phyloP scores from a whole-genome alignment of 30 jellyfish, hydroid and myxozoan species.

The Hydractinia echinata region DNA sequence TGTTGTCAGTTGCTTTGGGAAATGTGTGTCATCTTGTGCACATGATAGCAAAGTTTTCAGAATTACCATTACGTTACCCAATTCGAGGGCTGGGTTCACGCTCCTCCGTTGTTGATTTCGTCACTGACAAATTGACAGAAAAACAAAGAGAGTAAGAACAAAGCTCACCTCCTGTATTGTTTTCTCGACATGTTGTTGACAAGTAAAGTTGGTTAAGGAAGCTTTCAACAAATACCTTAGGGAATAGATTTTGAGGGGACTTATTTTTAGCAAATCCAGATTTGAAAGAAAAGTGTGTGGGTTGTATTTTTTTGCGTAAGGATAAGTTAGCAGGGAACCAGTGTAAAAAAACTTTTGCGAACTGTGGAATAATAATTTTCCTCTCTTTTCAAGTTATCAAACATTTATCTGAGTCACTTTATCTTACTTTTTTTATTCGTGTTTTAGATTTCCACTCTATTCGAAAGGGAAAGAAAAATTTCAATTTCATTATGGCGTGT shows the following conservation, averaged over 20 bases:
- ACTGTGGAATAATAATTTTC: too few relatives aligned
- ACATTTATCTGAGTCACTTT: not conserved
- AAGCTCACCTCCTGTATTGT: not conserved
- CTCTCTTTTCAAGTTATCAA: too few relatives aligned
- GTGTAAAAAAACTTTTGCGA: too few relatives aligned
- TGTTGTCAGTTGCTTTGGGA: slow-evolving; percentile 96
- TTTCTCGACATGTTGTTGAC: not conserved
- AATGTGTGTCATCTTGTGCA: slow-evolving; percentile 75
- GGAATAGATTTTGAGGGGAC: too few relatives aligned
- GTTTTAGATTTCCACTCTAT: slow-evolving; percentile 80
- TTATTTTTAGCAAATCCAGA: too few relatives aligned
- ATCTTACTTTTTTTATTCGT: not conserved
- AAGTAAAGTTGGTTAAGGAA: not conserved
- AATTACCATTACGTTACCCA: slow-evolving; percentile 86
- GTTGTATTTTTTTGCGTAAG: too few relatives aligned
- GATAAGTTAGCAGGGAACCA: too few relatives aligned
- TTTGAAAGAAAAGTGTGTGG: too few relatives aligned
- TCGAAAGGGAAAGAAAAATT: slow-evolving; percentile 86
- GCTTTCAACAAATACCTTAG: too few relatives aligned
- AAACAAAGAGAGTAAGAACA: slow-evolving; percentile 84
- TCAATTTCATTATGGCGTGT: slow-evolving; percentile 94
- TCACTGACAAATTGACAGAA: slow-evolving; percentile 80
- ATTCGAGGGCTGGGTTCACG: slow-evolving; percentile 95
- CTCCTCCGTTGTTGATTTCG: slow-evolving; percentile 81
- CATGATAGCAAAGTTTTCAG: slow-evolving; percentile 92